Conservation (phyloP, 37 sponge, comb jelly and placozoan species). For the Bolinopsis microptera region DNA sequence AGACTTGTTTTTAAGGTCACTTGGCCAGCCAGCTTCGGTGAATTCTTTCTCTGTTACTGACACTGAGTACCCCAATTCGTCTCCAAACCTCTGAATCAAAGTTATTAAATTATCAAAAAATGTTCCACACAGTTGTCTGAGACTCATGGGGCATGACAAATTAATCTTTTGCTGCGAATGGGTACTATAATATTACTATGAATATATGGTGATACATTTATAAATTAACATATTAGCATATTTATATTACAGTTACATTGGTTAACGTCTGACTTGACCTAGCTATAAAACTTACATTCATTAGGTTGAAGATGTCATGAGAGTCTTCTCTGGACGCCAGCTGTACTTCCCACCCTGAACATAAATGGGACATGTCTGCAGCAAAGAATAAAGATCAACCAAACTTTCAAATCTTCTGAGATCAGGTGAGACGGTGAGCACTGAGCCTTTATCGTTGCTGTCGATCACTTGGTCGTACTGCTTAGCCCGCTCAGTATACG, state of each 20-base stretch:
- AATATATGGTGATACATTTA: too few species aligned
- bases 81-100: neutral
- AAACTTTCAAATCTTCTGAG: slow-evolving; percentile 32
- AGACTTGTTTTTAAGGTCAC: neutral
- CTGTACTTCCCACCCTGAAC: neutral
- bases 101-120: too few species aligned
- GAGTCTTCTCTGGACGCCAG: neutral
- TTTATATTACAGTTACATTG: too few species aligned
- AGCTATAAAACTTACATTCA: neutral
- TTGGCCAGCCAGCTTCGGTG: neutral
- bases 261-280: too few species aligned
- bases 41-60: neutral
- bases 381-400: too few species aligned
- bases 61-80: neutral
- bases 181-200: too few species aligned
- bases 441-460: neutral
- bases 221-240: too few species aligned
- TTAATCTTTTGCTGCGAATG: too few species aligned
- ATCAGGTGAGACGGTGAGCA: neutral
- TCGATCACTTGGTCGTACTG: neutral
- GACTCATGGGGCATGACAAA: too few species aligned
- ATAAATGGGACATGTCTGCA: neutral
- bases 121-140: too few species aligned
- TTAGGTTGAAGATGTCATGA: neutral
- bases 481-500: neutral